These are phyloP conservation scores for Aegotheles bennettii DNA, from an alignment of 2,113 vertebrate species.

Conservation along the genomic window DNA sequence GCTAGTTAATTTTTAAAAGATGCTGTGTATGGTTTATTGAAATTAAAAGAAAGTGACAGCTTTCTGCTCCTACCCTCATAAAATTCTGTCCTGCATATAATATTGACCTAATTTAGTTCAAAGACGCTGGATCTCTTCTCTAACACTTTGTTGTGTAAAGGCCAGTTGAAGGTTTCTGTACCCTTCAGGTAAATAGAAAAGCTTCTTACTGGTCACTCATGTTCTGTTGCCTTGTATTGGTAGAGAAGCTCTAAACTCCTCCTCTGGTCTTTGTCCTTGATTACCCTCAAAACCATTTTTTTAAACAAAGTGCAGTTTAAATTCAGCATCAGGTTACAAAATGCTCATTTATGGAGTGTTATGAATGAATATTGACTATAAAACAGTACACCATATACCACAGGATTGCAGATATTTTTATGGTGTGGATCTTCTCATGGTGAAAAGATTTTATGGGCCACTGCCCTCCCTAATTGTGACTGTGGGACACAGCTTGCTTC, in stretches of 20 bases:
- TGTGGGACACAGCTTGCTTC: conserved; percentile 31
- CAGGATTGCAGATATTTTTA: conserved; percentile 23
- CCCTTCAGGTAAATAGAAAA: not conserved
- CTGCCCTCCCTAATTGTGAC: conserved; percentile 26
- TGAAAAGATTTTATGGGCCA: conserved; percentile 20
- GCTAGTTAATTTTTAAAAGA: conserved; percentile 68
- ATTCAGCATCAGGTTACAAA: not conserved
- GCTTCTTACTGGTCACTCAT: not conserved
- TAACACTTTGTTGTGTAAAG: not conserved
- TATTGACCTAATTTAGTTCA: conserved; percentile 51
- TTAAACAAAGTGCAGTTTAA: not conserved
- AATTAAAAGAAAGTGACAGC: conserved; percentile 62
- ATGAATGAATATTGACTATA: conserved; percentile 52
- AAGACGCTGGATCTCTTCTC: not conserved
- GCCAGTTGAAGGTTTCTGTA: conserved; percentile 41
- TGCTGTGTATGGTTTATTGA: conserved; percentile 66
- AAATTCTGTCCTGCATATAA: conserved; percentile 56
- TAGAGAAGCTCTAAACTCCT: not conserved
- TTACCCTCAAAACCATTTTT: not conserved
- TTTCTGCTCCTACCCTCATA: conserved; percentile 57
- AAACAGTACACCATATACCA: not conserved
- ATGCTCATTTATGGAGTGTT: not conserved
- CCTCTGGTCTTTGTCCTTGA: conserved; percentile 14
- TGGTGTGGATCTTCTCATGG: conserved; percentile 7
- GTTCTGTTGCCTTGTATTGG: not conserved